A percentile compares a stretch with the other conserved stretches of the same genome.
These are phyloP conservation scores for Mesopsocus fuscifrons DNA, from an alignment of 2,888 invertebrate genomes.

Conservation along the genomic window DNA sequence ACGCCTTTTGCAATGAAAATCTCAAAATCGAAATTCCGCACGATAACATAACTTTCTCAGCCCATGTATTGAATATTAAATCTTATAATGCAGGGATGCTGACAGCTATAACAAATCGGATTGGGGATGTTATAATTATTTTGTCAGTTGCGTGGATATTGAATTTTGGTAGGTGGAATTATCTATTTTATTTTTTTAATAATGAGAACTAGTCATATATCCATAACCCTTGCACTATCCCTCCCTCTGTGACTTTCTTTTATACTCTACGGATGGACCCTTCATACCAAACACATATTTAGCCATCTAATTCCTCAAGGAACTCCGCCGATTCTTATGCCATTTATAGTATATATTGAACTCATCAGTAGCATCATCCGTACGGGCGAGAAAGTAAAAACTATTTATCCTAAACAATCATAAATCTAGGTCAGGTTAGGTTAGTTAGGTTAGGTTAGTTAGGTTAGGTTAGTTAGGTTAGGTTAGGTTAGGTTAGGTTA, in stretches of 20 bases:
- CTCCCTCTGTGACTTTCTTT: constrained; percentile 42
- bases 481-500: too few species aligned
- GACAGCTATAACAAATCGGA: constrained; percentile 50
- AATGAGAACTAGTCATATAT: constrained; percentile 38
- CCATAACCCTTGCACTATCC: constrained; percentile 35
- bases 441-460: too few species aligned
- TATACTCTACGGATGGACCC: constrained; percentile 43
- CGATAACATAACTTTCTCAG: too few species aligned
- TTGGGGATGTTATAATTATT: constrained; percentile 50
- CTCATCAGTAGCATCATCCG: constrained; percentile 52
- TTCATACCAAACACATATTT: constrained; percentile 41
- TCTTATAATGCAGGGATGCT: constrained; percentile 51
- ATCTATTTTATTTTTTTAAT: constrained; percentile 23
- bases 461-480: too few species aligned
- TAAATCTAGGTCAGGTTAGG: too few species aligned
- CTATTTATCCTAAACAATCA: too few species aligned
- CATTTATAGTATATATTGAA: constrained; percentile 58
- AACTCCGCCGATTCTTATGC: constrained; percentile 40
- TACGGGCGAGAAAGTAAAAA: too few species aligned
- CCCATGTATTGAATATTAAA: constrained; percentile 41
- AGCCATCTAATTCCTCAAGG: constrained; percentile 47
- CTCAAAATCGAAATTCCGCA: too few species aligned
- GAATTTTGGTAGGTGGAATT: constrained; percentile 35
- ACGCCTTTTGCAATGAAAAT: too few species aligned
- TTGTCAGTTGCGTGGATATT: constrained; percentile 36